These are phyloP conservation scores for Sylvicapra grimmia DNA, from an alignment of 2,113 vertebrate species.

Conservation along the genomic window DNA sequence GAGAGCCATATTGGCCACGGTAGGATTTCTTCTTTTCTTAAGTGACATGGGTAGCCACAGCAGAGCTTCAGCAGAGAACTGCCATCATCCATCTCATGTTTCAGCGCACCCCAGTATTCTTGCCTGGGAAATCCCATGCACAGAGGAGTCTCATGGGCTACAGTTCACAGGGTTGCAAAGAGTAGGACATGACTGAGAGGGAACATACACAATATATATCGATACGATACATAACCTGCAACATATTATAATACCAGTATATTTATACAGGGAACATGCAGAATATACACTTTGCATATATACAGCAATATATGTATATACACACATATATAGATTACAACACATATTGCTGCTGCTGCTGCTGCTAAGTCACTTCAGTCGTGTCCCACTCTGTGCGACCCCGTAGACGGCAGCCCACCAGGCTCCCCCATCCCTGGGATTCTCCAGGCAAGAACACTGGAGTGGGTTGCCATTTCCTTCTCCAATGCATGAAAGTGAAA, in stretches of 20 bases:
- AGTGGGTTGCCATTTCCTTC: no score
- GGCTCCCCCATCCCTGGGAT: no score
- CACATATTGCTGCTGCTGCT: no score
- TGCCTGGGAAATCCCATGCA: not conserved
- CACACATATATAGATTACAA: no score
- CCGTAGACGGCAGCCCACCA: no score
- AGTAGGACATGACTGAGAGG: not conserved
- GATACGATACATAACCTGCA: not conserved
- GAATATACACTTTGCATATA: not conserved
- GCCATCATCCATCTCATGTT: not conserved
- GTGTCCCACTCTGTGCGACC: no score
- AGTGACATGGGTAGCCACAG: not conserved
- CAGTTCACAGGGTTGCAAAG: not conserved
- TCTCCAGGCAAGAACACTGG: no score
- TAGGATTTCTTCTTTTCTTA: not conserved
- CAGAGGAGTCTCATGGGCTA: not conserved
- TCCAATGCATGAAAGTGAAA: no score
- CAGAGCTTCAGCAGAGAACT: not conserved
- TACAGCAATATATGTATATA: not conserved
- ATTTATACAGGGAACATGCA: not conserved
- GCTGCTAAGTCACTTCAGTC: no score
- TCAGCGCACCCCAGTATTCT: not conserved
- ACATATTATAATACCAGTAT: not conserved
- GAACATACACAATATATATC: not conserved
- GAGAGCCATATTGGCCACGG: not conserved